Base-by-base conservation (phyloP, 2,113 vertebrate genomes). In the Motacilla alba region DNA sequence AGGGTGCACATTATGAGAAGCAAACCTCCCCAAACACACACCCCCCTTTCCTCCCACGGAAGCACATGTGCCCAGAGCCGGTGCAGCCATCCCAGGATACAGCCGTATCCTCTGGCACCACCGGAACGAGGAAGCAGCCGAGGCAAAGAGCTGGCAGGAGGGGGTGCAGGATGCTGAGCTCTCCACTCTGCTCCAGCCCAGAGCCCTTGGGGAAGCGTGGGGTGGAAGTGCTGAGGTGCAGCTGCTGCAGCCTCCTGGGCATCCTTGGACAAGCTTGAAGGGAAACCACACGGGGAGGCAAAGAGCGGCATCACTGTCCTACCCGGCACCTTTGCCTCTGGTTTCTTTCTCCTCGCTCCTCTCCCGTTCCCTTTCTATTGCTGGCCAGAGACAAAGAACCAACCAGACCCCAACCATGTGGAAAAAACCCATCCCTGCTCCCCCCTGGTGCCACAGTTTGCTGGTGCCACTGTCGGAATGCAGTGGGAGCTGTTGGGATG, bases 1-100 rank as follows among this genome's bases (percentile, higher is more conserved):
- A 70, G 33, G 91, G 87, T 95, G 86, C 94, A 95, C 94, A 95
- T 95, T 96, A 94, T 94, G 83, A 53, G 81, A 95, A 96, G 93
- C 89, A 84, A 72, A 62, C 59, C 72, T 63, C 69, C 76, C 91
- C 80, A 11, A 11, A 77, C 52, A 47, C 68, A 28, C 50, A 5
- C 18, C 63, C 28, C 76, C 72, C 33, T 81, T 22, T 41, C 69
- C 1, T 5, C 69, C 70, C 78, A 49, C 11, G 10, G 88, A 68
- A 96, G 82, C 82, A 44, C 69, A 74, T 50, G 18, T 87, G 60
- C 75, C 82, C 76, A 47, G 79, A 35, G 50, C 50, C 5, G 1
- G 47, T 53, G 84, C 78, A 73, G 55, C 33, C 63, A 27, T 18
- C 1, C 3, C 78, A 41, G 87, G 91, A 87, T 63, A 87, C 6